Percentiles rank a stretch among this genome's conserved stretches.
Conservation (phyloP, 2,113 vertebrate genomes). For the Cyrtonyx montezumae region DNA sequence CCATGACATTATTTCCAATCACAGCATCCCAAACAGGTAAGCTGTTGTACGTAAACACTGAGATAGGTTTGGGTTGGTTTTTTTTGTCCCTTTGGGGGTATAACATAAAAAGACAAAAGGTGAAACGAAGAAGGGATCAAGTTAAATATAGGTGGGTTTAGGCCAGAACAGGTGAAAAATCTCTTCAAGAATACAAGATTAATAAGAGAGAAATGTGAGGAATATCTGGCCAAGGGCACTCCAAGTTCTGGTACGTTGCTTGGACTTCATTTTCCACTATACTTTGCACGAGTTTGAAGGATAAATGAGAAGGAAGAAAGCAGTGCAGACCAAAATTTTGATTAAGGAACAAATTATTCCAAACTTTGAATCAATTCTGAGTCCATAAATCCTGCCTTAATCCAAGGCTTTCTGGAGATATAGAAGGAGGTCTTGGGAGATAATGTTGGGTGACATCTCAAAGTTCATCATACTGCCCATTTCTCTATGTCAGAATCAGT, state of each 20-base stretch:
- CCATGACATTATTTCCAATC: background rate
- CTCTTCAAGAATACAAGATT: background rate
- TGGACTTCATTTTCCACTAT: background rate
- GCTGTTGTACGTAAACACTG: background rate
- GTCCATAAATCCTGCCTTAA: background rate
- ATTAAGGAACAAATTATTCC: background rate
- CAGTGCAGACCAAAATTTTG: background rate
- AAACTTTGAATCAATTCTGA: background rate
- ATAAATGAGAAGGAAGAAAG: background rate
- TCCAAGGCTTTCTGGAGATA: background rate
- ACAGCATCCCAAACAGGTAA: background rate
- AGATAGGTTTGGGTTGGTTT: too few relatives aligned
- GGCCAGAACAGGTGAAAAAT: background rate
- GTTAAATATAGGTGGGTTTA: background rate
- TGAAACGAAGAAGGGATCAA: background rate
- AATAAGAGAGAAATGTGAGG: background rate
- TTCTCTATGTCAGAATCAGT: background rate
- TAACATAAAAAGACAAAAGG: background rate
- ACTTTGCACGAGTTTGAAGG: fast-evolving
- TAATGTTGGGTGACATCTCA: background rate
- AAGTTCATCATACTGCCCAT: background rate
- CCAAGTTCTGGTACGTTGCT: background rate
- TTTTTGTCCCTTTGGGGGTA: background rate
- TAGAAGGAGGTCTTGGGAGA: background rate
- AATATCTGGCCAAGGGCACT: background rate